Evolutionary conservation across 2,113 vertebrate genomes (phyloP).

Genomic region (Corvus cornix): DNA sequence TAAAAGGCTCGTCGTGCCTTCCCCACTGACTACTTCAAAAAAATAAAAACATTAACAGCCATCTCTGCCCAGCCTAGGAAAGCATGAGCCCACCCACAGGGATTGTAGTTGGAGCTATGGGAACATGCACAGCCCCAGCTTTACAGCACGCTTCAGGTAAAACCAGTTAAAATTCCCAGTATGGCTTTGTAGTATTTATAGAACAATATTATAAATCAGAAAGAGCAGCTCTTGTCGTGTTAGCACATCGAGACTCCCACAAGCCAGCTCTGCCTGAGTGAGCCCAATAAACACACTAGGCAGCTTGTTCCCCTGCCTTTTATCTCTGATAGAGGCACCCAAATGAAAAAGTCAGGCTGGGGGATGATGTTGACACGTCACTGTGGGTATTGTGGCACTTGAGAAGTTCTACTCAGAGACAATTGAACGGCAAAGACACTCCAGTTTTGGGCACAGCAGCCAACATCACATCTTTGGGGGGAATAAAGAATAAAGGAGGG

Average conservation of each 20-base stretch:
- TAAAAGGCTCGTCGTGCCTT: not conserved
- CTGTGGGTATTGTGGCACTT: not conserved
- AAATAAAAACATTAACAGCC: not conserved
- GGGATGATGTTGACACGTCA: not conserved
- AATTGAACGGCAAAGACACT: not conserved
- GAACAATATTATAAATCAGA: not conserved
- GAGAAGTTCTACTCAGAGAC: not conserved
- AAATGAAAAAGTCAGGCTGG: not conserved
- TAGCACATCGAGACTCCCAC: not conserved
- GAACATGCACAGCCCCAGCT: not conserved
- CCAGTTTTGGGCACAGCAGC: not conserved
- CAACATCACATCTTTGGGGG: not conserved
- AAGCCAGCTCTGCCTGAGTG: not conserved
- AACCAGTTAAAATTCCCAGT: slow-evolving; percentile 6
- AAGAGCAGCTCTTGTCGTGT: not conserved
- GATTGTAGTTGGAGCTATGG: not conserved
- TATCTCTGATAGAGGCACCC: not conserved
- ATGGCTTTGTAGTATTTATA: not conserved
- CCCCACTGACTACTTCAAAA: not conserved
- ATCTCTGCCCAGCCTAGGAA: not conserved
- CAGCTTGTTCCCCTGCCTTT: not conserved
- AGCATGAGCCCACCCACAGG: not conserved
- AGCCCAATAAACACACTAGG: not conserved
- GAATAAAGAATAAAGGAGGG: not conserved
- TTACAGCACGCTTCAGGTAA: not conserved